These are phyloP conservation scores for Eupeodes luniger DNA, from an alignment of 2,888 invertebrate species.

Conservation along the genomic window DNA sequence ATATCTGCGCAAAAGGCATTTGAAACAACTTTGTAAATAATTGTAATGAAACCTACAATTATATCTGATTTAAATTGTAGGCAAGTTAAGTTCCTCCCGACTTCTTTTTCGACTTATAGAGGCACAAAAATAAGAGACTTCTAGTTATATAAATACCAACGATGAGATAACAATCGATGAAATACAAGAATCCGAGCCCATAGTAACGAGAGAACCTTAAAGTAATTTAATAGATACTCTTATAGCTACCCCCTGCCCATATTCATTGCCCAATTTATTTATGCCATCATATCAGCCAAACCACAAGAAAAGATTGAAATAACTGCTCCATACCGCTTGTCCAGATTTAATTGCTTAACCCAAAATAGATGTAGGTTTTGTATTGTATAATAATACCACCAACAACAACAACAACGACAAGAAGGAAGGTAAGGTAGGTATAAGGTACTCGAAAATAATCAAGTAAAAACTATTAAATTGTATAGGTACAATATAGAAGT, in stretches of 20 bases:
- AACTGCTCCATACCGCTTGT: background rate
- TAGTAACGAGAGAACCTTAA: background rate
- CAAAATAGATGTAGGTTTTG: background rate
- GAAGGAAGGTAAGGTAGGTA: background rate
- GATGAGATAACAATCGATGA: constrained; percentile 24
- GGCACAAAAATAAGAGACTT: no score
- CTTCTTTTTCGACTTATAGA: background rate
- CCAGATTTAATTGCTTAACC: constrained; percentile 25
- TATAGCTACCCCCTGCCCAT: background rate
- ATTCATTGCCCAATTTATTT: constrained; percentile 13
- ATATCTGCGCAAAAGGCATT: constrained; percentile 27
- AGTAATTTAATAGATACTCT: constrained; percentile 25
- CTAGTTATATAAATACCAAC: constrained; percentile 14
- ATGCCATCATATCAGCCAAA: background rate
- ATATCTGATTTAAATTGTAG: constrained; percentile 61
- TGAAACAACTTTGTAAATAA: constrained; percentile 17
- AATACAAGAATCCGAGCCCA: background rate
- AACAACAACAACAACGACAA: background rate
- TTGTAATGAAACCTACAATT: constrained; percentile 56
- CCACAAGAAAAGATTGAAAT: background rate
- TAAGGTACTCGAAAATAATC: constrained; percentile 47
- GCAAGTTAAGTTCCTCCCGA: background rate
- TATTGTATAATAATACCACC: background rate
- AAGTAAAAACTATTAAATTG: constrained; percentile 47
- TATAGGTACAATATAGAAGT: constrained; percentile 9